Conservation (phyloP, 2,113 vertebrate genomes). For the Dolichallabes microphthalmus region DNA sequence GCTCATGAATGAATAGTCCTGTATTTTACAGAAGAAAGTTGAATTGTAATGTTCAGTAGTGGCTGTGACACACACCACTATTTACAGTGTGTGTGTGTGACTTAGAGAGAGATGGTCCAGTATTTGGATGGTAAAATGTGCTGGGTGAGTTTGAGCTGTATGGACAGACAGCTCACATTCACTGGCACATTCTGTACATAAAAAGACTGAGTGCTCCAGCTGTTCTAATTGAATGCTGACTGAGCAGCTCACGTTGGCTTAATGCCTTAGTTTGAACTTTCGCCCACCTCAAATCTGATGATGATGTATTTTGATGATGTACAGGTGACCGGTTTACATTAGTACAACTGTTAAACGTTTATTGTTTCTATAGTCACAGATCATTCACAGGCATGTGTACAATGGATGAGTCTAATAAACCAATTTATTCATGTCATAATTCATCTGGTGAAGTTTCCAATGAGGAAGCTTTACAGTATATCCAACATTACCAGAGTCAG, state of each 20-base stretch:
- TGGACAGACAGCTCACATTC: constrained; percentile 44
- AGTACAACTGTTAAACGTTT: neutral
- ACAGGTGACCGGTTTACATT: neutral
- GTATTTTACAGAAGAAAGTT: constrained; percentile 32
- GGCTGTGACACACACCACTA: constrained; percentile 12
- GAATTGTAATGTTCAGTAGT: constrained; percentile 30
- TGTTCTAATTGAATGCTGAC: constrained; percentile 35
- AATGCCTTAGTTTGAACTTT: neutral
- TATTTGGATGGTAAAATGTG: constrained; percentile 58
- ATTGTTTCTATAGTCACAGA: neutral
- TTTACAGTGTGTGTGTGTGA: constrained; percentile 20
- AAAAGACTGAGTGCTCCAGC: neutral
- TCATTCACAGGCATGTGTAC: neutral
- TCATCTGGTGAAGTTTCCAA: neutral
- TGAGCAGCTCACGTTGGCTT: neutral
- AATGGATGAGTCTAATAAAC: neutral
- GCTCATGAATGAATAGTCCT: constrained; percentile 31
- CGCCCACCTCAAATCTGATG: neutral
- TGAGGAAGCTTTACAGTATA: neutral
- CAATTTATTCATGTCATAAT: neutral
- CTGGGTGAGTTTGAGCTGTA: constrained; percentile 50
- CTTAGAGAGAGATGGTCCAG: constrained; percentile 31
- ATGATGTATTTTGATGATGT: neutral
- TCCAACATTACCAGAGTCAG: neutral
- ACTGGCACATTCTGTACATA: constrained; percentile 11